Conservation (phyloP, 1,140 invertebrate genomes). For the Riptortus pedestris region DNA sequence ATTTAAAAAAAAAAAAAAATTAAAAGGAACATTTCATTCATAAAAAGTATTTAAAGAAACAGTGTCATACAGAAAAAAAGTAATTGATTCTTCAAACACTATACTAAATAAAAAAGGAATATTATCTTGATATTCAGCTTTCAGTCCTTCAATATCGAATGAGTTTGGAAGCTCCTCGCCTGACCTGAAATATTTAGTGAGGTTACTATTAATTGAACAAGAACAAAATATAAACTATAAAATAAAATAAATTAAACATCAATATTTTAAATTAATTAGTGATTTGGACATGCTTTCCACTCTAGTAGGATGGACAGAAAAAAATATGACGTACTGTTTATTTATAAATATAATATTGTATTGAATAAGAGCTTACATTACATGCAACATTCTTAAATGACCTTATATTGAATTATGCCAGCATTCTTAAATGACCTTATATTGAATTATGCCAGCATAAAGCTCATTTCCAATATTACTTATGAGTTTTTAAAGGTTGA, state of each 20-base stretch:
- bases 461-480: no score
- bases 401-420: no score
- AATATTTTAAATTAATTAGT: no score
- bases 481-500: no score
- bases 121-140: constrained; percentile 11
- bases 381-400: no score
- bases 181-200: not conserved
- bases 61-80: constrained; percentile 1
- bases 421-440: no score
- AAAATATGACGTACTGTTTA: no score
- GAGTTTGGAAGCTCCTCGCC: not conserved
- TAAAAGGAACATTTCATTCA: not conserved
- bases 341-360: no score
- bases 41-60: not conserved
- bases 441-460: no score
- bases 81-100: constrained; percentile 1
- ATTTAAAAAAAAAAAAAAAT: not conserved
- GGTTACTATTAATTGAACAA: not conserved
- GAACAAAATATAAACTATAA: not conserved
- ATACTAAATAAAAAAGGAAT: constrained; percentile 2
- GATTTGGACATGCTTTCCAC: no score
- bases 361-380: no score
- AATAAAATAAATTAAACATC: not conserved
- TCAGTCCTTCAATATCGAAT: not conserved
- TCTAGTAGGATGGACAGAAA: no score